Conservation (phyloP, 2,113 vertebrate species). For the Xiphias gladius region DNA sequence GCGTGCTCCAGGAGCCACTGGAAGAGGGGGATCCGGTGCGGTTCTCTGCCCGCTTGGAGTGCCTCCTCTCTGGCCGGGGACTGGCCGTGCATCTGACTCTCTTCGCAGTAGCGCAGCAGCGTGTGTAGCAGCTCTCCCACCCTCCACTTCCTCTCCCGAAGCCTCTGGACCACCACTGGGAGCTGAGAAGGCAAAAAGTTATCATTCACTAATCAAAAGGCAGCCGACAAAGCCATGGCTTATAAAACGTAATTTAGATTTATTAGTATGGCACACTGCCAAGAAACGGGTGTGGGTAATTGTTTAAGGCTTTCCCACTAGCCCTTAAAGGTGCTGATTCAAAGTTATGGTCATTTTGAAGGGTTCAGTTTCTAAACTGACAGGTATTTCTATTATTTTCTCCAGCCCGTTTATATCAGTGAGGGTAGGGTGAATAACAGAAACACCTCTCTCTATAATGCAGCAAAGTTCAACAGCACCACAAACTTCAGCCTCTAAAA, state of each 20-base stretch:
- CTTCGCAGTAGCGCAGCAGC: slow-evolving; percentile 91
- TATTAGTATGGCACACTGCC: neutral
- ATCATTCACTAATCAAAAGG: neutral
- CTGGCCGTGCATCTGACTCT: slow-evolving; percentile 69
- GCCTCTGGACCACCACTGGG: slow-evolving; percentile 84
- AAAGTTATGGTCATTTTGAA: too few species aligned
- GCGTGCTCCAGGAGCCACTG: slow-evolving; percentile 92
- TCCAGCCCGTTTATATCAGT: too few species aligned
- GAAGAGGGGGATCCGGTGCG: slow-evolving; percentile 84
- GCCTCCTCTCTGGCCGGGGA: slow-evolving; percentile 70
- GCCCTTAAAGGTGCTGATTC: neutral
- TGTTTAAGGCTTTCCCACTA: neutral
- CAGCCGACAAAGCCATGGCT: neutral
- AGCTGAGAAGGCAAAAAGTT: slow-evolving; percentile 81
- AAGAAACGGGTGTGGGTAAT: neutral
- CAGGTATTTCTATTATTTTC: too few species aligned
- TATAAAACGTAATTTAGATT: neutral
- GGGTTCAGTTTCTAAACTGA: too few species aligned
- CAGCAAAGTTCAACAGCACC: too few species aligned
- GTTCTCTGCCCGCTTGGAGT: slow-evolving; percentile 41
- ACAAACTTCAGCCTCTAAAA: too few species aligned
- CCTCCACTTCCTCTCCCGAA: slow-evolving; percentile 89
- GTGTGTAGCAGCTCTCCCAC: slow-evolving; percentile 93
- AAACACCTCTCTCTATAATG: too few species aligned
- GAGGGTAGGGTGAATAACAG: too few species aligned